Evolutionary conservation across 2,113 vertebrate genomes (phyloP), one percentile per base, ranked within the genome.

Genomic region (Myanophis thanlyinensis): DNA sequence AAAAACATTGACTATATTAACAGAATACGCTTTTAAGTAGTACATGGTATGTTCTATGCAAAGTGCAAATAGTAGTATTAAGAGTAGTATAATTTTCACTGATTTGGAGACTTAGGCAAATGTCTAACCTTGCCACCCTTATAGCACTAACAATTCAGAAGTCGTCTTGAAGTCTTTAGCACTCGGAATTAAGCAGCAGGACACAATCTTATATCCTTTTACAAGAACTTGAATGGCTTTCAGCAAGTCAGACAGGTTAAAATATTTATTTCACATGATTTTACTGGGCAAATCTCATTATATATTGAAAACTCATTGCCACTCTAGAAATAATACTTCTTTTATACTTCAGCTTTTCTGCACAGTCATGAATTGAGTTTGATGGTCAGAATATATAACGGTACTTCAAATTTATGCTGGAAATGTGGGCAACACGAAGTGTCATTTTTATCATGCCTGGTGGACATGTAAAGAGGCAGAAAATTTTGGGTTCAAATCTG

Each of bases 171-270:
- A 48, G 3, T 86, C 40, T 25, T 49, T 49, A 49, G 44, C 44
- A 30, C 30, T 51, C 86, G 93, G 48, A 91, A 96, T 95, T 88
- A 52, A 94, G 73, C 18, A 92, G 47, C 11, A 87, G 85, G 53
- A 89, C 94, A 94, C 1, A n/a, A 30, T 85, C 84, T 86, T 85
- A 11, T 40, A 35, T 40, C n/a, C 0, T n/a, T 84, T 84, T 44
- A 93, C 49, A 92, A 89, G 85, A 59, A 95, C 90, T 93, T 48
- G 67, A 49, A 10, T 91, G 27, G 92, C 93, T 89, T 93, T 3
- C 5, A 90, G 93, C 51, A 91, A 84, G 27, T 89, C 49, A 27
- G 53, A 15, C 49, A 56, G 20, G 25, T 89, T 89, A 48, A 84
- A 92, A 85, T 89, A 85, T 54, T 59, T 51, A 27, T 87, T 40